Conservation (phyloP, 2,888 invertebrate genomes). For the Molanna angustata region DNA sequence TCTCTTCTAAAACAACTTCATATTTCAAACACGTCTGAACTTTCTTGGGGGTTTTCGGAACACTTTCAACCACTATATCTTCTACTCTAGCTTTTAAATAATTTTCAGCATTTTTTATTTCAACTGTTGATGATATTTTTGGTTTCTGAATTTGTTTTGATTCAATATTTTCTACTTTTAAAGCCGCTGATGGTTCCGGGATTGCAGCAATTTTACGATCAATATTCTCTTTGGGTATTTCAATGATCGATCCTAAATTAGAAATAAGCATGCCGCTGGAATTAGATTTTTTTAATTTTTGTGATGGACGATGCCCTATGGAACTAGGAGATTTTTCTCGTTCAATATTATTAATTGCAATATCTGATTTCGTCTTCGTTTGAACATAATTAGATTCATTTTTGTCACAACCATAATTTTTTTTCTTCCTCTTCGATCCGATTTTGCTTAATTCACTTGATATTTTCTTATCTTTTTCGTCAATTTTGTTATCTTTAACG, state of each 20-base stretch:
- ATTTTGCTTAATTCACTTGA: conserved; percentile 32
- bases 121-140: conserved; percentile 55
- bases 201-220: conserved; percentile 44
- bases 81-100: conserved; percentile 56
- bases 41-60: conserved; percentile 34
- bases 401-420: conserved; percentile 29
- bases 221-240: conserved; percentile 43
- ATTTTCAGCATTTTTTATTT: conserved; percentile 48
- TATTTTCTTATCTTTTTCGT: conserved; percentile 24
- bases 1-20: conserved; percentile 26
- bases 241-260: conserved; percentile 50
- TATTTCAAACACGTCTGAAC: conserved; percentile 17
- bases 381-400: conserved; percentile 41
- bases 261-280: conserved; percentile 46
- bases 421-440: conserved; percentile 39
- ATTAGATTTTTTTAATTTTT: conserved; percentile 44
- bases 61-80: conserved; percentile 60
- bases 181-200: conserved; percentile 47
- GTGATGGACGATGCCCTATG: conserved; percentile 18
- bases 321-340: conserved; percentile 39
- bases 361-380: conserved; percentile 42
- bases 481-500: conserved; percentile 44
- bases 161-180: conserved; percentile 36
- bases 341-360: conserved; percentile 43
- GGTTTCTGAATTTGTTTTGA: conserved; percentile 47